These are phyloP conservation scores for Drosophila leontia DNA, from an alignment of 1,140 invertebrate genomes.

Conservation along the genomic window DNA sequence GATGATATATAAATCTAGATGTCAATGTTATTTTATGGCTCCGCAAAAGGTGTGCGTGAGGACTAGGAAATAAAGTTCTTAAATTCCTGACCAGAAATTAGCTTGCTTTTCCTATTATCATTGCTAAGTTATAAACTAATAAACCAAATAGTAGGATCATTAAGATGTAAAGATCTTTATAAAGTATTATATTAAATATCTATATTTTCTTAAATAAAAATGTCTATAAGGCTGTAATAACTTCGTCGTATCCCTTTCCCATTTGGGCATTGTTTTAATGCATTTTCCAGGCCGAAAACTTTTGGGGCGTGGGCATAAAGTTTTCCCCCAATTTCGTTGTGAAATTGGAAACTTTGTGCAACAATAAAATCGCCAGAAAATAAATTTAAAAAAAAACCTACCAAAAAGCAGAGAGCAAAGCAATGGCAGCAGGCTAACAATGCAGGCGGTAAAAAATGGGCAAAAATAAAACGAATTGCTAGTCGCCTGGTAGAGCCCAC, in stretches of 20 bases:
- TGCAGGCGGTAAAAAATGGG: slow-evolving; percentile 27
- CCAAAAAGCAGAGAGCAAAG: slow-evolving; percentile 8
- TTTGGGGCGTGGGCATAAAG: slow-evolving; percentile 48
- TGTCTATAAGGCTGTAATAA: background rate
- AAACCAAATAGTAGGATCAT: background rate
- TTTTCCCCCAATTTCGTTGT: slow-evolving; percentile 51
- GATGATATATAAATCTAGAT: slow-evolving; percentile 34
- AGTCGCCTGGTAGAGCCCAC: slow-evolving; percentile 49
- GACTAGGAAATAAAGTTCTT: background rate
- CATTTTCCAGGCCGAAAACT: slow-evolving; percentile 53
- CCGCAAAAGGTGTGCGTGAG: slow-evolving; percentile 7
- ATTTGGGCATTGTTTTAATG: slow-evolving; percentile 59
- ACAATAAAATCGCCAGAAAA: slow-evolving; percentile 53
- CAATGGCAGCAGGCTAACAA: slow-evolving; percentile 31
- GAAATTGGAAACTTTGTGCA: slow-evolving; percentile 66
- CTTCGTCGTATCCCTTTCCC: background rate
- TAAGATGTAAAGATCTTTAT: background rate
- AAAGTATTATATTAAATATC: background rate
- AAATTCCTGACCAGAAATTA: background rate
- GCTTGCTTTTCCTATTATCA: background rate
- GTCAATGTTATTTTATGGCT: slow-evolving; percentile 38
- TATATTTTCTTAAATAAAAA: background rate
- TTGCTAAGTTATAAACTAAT: background rate
- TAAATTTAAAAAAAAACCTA: slow-evolving; percentile 8
- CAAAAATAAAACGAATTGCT: slow-evolving; percentile 40